These are phyloP conservation scores for Autographa gamma DNA, from an alignment of 2,888 invertebrate genomes.

Conservation along the genomic window DNA sequence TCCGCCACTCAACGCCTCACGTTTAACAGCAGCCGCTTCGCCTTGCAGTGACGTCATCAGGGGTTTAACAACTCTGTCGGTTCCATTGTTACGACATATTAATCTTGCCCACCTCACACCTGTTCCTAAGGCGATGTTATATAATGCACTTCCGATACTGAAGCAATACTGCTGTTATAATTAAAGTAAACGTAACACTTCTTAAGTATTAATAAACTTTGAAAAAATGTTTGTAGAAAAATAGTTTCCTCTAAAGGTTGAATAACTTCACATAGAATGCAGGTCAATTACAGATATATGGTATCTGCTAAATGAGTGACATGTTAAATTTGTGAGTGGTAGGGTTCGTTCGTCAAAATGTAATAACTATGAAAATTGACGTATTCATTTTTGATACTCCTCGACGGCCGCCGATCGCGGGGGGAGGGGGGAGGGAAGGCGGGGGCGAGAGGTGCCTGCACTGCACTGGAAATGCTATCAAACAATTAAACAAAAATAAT, in stretches of 20 bases:
- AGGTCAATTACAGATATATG: not conserved
- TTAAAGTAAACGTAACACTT: too few relatives aligned
- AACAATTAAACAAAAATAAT: not conserved
- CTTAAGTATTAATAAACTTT: too few relatives aligned
- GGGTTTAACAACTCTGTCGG: too few relatives aligned
- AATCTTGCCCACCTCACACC: too few relatives aligned
- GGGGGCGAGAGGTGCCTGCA: not conserved
- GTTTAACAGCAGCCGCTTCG: not conserved
- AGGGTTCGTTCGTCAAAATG: constrained; percentile 7
- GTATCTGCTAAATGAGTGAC: not conserved
- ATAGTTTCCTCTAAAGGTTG: too few relatives aligned
- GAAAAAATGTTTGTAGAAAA: too few relatives aligned
- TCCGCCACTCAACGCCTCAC: not conserved
- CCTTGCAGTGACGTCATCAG: not conserved
- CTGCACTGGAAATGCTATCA: not conserved
- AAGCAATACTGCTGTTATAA: too few relatives aligned
- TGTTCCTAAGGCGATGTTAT: not conserved
- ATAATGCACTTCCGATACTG: not conserved
- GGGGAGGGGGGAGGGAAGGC: not conserved
- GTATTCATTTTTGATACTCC: constrained; percentile 41
- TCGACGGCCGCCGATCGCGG: not conserved
- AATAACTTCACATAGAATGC: not conserved
- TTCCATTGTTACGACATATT: too few relatives aligned
- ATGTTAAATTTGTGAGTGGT: not conserved
- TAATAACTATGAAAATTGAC: constrained; percentile 44